Evolutionary conservation across 2,888 invertebrate genomes (phyloP).

Genomic region (Netelia fuscicornis): DNA sequence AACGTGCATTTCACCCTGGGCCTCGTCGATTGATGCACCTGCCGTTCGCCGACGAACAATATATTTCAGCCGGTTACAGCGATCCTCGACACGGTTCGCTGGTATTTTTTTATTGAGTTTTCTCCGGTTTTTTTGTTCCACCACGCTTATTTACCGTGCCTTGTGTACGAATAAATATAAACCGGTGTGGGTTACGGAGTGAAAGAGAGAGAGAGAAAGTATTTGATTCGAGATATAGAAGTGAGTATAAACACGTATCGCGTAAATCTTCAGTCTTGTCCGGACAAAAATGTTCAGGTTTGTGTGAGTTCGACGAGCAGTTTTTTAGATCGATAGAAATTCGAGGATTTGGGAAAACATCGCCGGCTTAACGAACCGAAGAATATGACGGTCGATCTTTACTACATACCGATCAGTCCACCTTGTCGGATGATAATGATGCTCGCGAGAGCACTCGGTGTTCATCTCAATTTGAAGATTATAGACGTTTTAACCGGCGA

Average conservation of each 20-base stretch:
- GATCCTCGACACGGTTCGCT: slow-evolving; percentile 27
- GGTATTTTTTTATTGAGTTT: neutral
- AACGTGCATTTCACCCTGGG: slow-evolving; percentile 26
- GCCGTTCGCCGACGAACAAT: slow-evolving; percentile 43
- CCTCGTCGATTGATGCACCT: slow-evolving; percentile 47
- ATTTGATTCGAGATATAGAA: neutral
- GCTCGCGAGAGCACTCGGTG: slow-evolving; percentile 88
- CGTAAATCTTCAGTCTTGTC: neutral
- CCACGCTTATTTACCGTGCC: slow-evolving; percentile 7
- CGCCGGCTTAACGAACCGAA: neutral
- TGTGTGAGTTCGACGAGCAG: neutral
- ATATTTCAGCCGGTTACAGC: slow-evolving; percentile 34
- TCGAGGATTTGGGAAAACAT: neutral
- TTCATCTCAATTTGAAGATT: slow-evolving; percentile 88
- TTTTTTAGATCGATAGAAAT: neutral
- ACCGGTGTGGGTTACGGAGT: too few relatives aligned
- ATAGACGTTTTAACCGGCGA: slow-evolving; percentile 88
- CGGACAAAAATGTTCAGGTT: neutral
- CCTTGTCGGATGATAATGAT: slow-evolving; percentile 89
- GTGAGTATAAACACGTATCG: neutral
- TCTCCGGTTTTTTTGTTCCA: neutral
- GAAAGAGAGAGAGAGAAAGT: neutral
- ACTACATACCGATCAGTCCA: slow-evolving; percentile 88
- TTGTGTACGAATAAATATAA: slow-evolving; percentile 4
- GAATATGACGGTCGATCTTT: slow-evolving; percentile 86